These are phyloP conservation scores for Drosophila tani DNA, from an alignment of 1,140 invertebrate species.

Conservation along the genomic window DNA sequence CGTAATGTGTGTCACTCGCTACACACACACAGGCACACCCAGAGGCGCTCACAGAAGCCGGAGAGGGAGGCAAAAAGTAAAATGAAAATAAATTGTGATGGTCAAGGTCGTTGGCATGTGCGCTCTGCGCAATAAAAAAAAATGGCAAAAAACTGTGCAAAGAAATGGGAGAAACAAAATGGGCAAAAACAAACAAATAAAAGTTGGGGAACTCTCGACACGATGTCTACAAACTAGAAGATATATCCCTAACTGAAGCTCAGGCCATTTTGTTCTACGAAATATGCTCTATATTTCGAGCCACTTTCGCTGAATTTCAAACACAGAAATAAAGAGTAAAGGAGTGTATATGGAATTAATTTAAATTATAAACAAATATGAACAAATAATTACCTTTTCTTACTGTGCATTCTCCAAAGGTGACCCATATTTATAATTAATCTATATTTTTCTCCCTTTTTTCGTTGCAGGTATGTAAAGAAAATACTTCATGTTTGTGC, in stretches of 20 bases:
- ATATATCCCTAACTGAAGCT: not conserved
- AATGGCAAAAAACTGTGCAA: slow-evolving; percentile 6
- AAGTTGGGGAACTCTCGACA: slow-evolving; percentile 36
- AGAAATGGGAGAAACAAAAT: slow-evolving; percentile 45
- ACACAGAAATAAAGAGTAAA: too few relatives aligned
- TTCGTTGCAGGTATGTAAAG: slow-evolving; percentile 51
- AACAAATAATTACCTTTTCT: not conserved
- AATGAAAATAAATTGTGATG: slow-evolving; percentile 84
- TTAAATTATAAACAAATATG: not conserved
- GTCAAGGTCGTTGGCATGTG: slow-evolving; percentile 81
- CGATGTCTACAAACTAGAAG: slow-evolving; percentile 26
- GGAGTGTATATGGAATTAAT: not conserved
- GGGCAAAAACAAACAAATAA: slow-evolving; percentile 64
- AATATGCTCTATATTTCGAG: too few relatives aligned
- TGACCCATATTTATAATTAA: slow-evolving; percentile 45
- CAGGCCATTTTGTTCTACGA: too few relatives aligned
- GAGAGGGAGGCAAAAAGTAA: slow-evolving; percentile 70
- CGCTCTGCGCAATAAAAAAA: slow-evolving; percentile 69
- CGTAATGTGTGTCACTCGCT: slow-evolving; percentile 71
- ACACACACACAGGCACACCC: slow-evolving; percentile 42
- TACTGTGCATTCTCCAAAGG: not conserved
- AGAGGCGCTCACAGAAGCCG: slow-evolving; percentile 30
- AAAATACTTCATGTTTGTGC: slow-evolving; percentile 13
- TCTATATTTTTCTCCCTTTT: not conserved
- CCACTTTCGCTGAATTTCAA: too few relatives aligned